A percentile compares a stretch with the other conserved stretches of the same genome.
Evolutionary conservation across 1,140 invertebrate species (phyloP).

Genomic region (Scaptomyza montana): DNA sequence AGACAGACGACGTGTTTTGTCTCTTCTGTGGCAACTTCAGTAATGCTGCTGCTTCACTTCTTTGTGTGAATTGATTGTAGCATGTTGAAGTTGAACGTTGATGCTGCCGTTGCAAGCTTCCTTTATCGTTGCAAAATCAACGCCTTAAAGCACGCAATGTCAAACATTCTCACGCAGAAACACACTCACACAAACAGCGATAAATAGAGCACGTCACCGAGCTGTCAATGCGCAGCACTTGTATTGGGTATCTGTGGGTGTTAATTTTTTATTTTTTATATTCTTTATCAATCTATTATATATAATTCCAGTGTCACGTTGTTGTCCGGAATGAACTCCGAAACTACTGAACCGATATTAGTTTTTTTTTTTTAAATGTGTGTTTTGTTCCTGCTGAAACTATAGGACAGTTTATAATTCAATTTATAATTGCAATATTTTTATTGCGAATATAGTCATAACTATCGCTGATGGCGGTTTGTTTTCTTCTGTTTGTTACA

Average conservation of each 20-base stretch:
- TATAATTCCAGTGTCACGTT: too few species aligned
- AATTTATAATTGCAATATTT: too few species aligned
- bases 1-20: constrained; percentile 40
- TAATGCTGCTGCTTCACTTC: background rate
- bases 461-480: too few species aligned
- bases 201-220: constrained; percentile 75
- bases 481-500: too few species aligned
- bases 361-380: too few species aligned
- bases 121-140: constrained; percentile 47
- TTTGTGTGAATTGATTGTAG: constrained; percentile 55
- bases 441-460: too few species aligned
- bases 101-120: constrained; percentile 35
- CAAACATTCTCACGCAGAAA: constrained; percentile 31
- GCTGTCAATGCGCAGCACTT: constrained; percentile 77
- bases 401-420: too few species aligned
- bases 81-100: constrained; percentile 69
- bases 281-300: too few species aligned
- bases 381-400: too few species aligned
- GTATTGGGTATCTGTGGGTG: constrained; percentile 32
- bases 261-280: too few species aligned
- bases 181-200: constrained; percentile 20
- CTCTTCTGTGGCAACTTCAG: constrained; percentile 36
- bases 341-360: too few species aligned
- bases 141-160: constrained; percentile 65
- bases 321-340: too few species aligned